Evolutionary conservation across 2,888 invertebrate genomes (phyloP), one percentile per base, ranked within the genome.

Genomic region (Allacma fusca): DNA sequence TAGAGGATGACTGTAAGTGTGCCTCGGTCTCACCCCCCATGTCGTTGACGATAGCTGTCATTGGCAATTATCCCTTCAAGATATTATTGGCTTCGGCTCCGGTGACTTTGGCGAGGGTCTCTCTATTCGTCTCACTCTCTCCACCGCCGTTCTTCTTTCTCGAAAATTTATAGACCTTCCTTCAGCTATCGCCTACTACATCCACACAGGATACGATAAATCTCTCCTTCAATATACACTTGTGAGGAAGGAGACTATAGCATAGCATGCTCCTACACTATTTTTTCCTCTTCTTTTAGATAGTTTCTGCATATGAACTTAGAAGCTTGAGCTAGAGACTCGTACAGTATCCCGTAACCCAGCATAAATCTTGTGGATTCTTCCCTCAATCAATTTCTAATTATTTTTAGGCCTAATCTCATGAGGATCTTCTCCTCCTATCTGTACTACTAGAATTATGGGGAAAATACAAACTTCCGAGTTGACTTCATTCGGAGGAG

Each of bases 61-160:
- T 74, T 78, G 76, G 70, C 76, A 80, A 80, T 78, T 80, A 80
- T 78, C 80, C 78, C 67, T 77, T 68, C 59, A 74, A 80, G 74
- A 78, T 76, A 80, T 80, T 80, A 80, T 78, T 80, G 78, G 75
- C 65, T 75, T 74, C 67, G 75, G 76, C 74, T 65, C 74, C 74
- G 9, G 7, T 44, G 44, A 74, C 79, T 79, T 77, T 76, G 40
- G 74, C 74, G 68, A 77, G 77, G 73, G 73, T 77, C 77, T 71
- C 50, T 65, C 57, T 44, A 13, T 34, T 50, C 59, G 28, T 28
- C 43, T 73, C 73, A 29, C 13, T 28, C 71, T 29, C 59, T 73
- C 59, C 29, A n/a, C 62, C 62, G 16, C 50, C 50, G 19, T 50
- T 50, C 50, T 16, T n/a, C 26, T 28, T 65, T 29, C 24, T 24